A percentile compares a stretch with the other conserved stretches of the same genome.
Conservation (phyloP, 2,113 vertebrate species). For the Myxocyprinus asiaticus region DNA sequence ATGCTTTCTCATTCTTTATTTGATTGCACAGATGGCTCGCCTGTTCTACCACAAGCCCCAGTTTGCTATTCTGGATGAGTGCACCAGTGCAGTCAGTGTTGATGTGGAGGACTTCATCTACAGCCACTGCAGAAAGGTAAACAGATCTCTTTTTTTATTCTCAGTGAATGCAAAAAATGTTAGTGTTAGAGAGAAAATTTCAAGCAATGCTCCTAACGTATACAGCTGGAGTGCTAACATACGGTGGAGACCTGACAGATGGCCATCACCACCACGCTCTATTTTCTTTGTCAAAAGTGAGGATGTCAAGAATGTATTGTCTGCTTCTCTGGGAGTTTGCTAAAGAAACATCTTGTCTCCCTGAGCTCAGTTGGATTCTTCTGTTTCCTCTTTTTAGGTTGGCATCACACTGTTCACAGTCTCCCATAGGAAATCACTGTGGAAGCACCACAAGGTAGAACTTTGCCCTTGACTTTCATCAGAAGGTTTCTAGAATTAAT, state of each 20-base stretch:
- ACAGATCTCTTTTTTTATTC: no score
- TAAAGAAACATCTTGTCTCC: not conserved
- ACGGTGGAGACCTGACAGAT: not conserved
- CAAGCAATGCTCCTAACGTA: not conserved
- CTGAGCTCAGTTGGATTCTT: conserved; percentile 14
- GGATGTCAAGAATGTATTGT: no score
- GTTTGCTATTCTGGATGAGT: conserved; percentile 97
- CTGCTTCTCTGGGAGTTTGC: not conserved
- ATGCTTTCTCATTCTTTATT: not conserved
- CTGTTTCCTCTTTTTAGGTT: conserved; percentile 75
- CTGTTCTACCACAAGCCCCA: conserved; percentile 97
- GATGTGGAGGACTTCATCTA: conserved; percentile 97
- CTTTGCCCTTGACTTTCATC: not conserved
- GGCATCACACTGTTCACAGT: conserved; percentile 96
- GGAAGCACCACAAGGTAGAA: conserved; percentile 92
- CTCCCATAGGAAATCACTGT: conserved; percentile 95
- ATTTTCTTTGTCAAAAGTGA: no score
- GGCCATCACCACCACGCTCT: no score
- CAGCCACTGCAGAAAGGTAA: conserved; percentile 90
- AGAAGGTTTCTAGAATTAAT: not conserved
- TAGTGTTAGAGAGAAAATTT: not conserved
- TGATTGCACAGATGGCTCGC: conserved; percentile 87
- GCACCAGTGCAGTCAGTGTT: conserved; percentile 95
- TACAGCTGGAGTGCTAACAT: not conserved
- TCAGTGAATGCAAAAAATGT: not conserved